phyloP scores from a whole-genome alignment of 2,888 invertebrate species.

The Volucella bombylans region DNA sequence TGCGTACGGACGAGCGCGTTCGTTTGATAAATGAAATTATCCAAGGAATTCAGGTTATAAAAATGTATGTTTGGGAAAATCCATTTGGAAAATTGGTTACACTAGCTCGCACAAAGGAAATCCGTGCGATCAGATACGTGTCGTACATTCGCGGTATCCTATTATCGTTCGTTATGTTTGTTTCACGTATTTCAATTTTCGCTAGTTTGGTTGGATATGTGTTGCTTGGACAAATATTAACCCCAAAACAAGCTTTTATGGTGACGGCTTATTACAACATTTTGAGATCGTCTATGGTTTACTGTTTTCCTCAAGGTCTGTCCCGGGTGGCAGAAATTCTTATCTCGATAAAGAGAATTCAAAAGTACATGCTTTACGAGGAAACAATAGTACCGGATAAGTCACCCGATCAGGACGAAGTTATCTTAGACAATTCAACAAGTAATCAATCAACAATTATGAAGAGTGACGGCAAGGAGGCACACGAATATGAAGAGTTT shows the following conservation, averaged over 20 bases:
- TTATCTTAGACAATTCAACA: conserved; percentile 34
- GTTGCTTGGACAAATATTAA: conserved; percentile 87
- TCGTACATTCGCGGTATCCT: conserved; percentile 90
- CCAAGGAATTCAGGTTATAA: conserved; percentile 94
- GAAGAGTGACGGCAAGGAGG: conserved; percentile 75
- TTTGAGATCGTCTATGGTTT: conserved; percentile 91
- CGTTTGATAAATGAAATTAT: conserved; percentile 95
- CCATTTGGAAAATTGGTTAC: conserved; percentile 91
- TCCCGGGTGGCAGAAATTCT: conserved; percentile 85
- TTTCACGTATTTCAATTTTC: conserved; percentile 93
- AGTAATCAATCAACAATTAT: conserved; percentile 76
- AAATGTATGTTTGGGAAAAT: conserved; percentile 98
- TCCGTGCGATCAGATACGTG: conserved; percentile 87
- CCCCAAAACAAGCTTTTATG: conserved; percentile 93
- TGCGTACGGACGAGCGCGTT: conserved; percentile 94
- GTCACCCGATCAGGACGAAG: conserved; percentile 75
- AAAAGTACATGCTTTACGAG: conserved; percentile 86
- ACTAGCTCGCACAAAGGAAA: conserved; percentile 84
- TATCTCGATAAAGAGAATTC: conserved; percentile 84
- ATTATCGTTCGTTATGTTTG: conserved; percentile 93
- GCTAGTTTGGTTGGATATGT: conserved; percentile 91
- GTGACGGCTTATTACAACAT: conserved; percentile 95
- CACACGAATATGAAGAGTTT: conserved; percentile 74
- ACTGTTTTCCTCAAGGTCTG: conserved; percentile 93
- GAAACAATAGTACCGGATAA: conserved; percentile 83